phyloP scores from a whole-genome alignment of 2,888 invertebrate species.

The Lepidonotus clava region DNA sequence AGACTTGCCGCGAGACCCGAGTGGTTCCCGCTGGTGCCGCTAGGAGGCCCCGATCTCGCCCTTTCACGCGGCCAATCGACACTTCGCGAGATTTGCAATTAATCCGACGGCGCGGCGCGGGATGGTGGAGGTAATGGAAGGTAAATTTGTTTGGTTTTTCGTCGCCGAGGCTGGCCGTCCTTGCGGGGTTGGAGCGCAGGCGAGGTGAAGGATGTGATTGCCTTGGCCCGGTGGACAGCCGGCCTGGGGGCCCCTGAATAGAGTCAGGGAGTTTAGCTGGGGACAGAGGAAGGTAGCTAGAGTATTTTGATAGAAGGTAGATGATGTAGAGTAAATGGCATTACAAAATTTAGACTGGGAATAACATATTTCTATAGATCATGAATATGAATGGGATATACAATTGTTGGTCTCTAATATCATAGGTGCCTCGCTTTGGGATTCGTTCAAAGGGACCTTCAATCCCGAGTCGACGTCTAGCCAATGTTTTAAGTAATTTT shows the following conservation, averaged over 20 bases:
- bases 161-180: conserved; percentile 30
- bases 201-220: conserved; percentile 25
- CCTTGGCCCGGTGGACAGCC: not conserved
- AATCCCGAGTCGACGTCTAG: too few species aligned
- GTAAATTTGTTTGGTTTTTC: conserved; percentile 54
- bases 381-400: too few species aligned
- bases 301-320: too few species aligned
- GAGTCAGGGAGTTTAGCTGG: too few species aligned
- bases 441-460: too few species aligned
- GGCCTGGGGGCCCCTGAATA: not conserved
- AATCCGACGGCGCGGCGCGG: conserved; percentile 27
- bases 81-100: conserved; percentile 53
- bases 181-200: conserved; percentile 17
- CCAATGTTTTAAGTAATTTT: too few species aligned
- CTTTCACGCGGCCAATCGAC: conserved; percentile 50
- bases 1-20: conserved; percentile 23
- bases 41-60: conserved; percentile 36
- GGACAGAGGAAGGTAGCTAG: too few species aligned
- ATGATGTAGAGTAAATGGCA: too few species aligned
- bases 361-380: too few species aligned
- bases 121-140: conserved; percentile 40
- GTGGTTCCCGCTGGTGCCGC: conserved; percentile 26
- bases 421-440: too few species aligned
- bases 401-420: too few species aligned
- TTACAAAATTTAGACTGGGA: too few species aligned